phyloP scores from a whole-genome alignment of 2,888 invertebrate genomes.

The Spicauda simplicius region DNA sequence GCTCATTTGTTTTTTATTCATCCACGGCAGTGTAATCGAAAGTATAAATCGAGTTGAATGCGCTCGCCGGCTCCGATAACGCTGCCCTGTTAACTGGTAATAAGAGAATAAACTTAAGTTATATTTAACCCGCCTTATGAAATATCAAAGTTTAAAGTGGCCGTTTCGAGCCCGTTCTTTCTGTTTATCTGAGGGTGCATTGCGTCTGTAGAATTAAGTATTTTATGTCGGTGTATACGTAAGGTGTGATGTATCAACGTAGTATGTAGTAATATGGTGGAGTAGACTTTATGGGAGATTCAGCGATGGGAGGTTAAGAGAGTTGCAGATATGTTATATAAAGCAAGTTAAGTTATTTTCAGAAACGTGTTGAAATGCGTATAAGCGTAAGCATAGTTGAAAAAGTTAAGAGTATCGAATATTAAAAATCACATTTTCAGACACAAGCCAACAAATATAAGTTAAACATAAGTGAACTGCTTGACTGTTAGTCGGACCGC shows the following conservation, averaged over 20 bases:
- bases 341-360: too few species aligned
- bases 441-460: too few species aligned
- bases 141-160: slow-evolving; percentile 69
- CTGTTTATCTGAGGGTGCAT: slow-evolving; percentile 27
- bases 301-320: too few species aligned
- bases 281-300: too few species aligned
- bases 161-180: slow-evolving; percentile 43
- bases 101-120: slow-evolving; percentile 81
- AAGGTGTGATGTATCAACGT: neutral
- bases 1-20: slow-evolving; percentile 85
- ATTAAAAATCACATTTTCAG: too few species aligned
- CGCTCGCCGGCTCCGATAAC: slow-evolving; percentile 71
- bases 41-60: slow-evolving; percentile 81
- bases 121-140: slow-evolving; percentile 67
- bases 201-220: neutral
- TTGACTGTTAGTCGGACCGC: too few species aligned
- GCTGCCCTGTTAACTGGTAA: slow-evolving; percentile 76
- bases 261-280: neutral
- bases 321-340: too few species aligned
- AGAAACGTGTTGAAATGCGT: too few species aligned
- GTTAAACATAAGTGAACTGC: too few species aligned
- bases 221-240: neutral
- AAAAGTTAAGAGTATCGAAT: too few species aligned
- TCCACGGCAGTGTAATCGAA: slow-evolving; percentile 79
- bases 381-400: too few species aligned